Percentiles rank a stretch among this genome's conserved stretches.
Conservation (phyloP, 2,888 invertebrate species). For the Nysson spinosus region DNA sequence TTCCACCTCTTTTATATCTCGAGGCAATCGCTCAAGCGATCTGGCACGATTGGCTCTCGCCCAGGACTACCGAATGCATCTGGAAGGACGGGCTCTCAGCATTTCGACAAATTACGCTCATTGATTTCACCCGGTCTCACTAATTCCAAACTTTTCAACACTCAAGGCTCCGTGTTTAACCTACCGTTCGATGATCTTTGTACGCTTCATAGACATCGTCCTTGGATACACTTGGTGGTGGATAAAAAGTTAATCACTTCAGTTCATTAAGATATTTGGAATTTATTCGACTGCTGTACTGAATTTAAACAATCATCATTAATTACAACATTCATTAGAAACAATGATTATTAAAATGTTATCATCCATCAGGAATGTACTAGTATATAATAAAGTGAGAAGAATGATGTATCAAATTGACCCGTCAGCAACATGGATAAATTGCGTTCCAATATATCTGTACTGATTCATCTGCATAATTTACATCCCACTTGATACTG, state of each 20-base stretch:
- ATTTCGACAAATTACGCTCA: conserved; percentile 46
- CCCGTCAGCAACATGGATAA: too few relatives aligned
- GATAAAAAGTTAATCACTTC: background rate
- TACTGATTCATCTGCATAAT: too few relatives aligned
- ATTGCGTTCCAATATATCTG: too few relatives aligned
- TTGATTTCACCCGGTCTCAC: conserved; percentile 61
- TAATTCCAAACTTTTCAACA: background rate
- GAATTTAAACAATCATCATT: background rate
- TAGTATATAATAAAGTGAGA: too few relatives aligned
- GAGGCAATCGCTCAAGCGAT: conserved; percentile 43
- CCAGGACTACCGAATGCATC: conserved; percentile 49
- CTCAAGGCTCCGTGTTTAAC: conserved; percentile 19
- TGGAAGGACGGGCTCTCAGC: conserved; percentile 45
- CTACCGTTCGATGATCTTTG: background rate
- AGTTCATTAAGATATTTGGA: background rate
- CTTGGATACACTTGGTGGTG: background rate
- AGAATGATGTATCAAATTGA: too few relatives aligned
- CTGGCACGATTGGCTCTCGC: conserved; percentile 49
- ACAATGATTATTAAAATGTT: too few relatives aligned
- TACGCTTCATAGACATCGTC: background rate
- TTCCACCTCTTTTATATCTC: conserved; percentile 69
- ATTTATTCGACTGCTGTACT: too few relatives aligned
- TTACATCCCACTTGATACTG: too few relatives aligned
- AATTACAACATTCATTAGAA: too few relatives aligned
- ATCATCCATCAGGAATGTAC: too few relatives aligned